Percentiles rank a stretch among this genome's conserved stretches.
Conservation (phyloP, 1,140 invertebrate genomes). For the Drosophila repletoides region DNA sequence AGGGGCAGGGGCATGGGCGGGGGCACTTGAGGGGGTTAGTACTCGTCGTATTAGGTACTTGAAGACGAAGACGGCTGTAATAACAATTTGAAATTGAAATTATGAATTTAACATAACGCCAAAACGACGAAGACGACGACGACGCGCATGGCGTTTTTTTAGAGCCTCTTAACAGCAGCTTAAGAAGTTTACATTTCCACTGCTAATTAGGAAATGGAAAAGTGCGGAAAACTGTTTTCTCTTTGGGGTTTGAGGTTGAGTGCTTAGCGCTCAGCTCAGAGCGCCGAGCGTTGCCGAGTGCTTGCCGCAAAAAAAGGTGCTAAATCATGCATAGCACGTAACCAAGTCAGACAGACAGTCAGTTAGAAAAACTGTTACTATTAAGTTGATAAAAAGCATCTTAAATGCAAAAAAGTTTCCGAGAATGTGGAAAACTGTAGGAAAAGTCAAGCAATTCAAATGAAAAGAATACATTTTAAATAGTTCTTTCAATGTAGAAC, state of each 20-base stretch:
- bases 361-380: conserved; percentile 19
- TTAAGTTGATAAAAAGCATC: conserved; percentile 1
- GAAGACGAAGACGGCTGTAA: conserved; percentile 46
- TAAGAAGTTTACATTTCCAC: conserved; percentile 64
- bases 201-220: conserved; percentile 45
- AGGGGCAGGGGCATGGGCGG: not conserved
- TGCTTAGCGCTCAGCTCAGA: no score
- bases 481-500: no score
- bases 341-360: conserved; percentile 13
- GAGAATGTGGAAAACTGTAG: no score
- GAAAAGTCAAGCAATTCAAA: no score
- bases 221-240: no score
- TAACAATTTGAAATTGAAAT: conserved; percentile 77
- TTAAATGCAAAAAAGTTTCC: no score
- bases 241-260: no score
- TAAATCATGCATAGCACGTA: conserved; percentile 32
- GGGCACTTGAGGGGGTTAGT: not conserved
- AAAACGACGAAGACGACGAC: no score
- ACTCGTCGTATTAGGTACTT: no score
- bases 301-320: no score
- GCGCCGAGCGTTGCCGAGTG: no score
- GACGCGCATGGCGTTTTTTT: conserved; percentile 72
- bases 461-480: no score
- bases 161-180: conserved; percentile 78
- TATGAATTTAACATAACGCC: conserved; percentile 73